phyloP scores from a whole-genome alignment of 2,888 invertebrate genomes.

The Xestobium rufovillosum region DNA sequence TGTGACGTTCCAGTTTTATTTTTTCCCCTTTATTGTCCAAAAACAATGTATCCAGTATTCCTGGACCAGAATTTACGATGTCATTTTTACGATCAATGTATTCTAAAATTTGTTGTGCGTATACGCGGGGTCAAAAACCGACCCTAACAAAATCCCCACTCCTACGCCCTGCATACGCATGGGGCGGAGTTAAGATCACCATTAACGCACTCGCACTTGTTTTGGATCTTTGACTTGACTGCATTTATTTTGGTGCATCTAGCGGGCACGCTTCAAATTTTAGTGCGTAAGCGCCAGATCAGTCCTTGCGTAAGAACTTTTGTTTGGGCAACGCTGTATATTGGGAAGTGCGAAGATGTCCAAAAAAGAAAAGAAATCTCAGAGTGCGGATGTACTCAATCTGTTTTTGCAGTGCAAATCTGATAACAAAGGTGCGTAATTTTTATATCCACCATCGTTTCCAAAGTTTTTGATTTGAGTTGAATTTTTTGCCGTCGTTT shows the following conservation, averaged over 20 bases:
- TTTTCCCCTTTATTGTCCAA: no score
- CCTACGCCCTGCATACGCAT: constrained; percentile 38
- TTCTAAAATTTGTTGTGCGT: constrained; percentile 17
- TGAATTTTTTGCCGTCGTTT: no score
- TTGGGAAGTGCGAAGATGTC: constrained; percentile 19
- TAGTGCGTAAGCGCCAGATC: constrained; percentile 1
- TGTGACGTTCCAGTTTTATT: no score
- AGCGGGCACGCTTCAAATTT: constrained; percentile 21
- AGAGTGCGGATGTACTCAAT: no score
- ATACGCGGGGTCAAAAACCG: constrained; percentile 39
- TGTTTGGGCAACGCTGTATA: background rate
- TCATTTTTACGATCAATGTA: no score
- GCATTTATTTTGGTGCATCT: constrained; percentile 32
- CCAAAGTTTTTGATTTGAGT: no score
- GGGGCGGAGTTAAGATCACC: constrained; percentile 34
- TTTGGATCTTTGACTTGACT: constrained; percentile 26
- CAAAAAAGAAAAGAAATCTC: constrained; percentile 32
- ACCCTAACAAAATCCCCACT: constrained; percentile 29
- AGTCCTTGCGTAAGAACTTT: no score
- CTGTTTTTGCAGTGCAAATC: constrained; percentile 33
- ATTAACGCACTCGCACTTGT: constrained; percentile 36
- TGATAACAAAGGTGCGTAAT: constrained; percentile 30
- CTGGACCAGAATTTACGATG: no score
- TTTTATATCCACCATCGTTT: no score
- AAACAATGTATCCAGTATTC: no score